Percentiles rank a stretch among this genome's conserved stretches.
Conservation (phyloP, 1,140 invertebrate genomes). For the Acyrthosiphon pisum region DNA sequence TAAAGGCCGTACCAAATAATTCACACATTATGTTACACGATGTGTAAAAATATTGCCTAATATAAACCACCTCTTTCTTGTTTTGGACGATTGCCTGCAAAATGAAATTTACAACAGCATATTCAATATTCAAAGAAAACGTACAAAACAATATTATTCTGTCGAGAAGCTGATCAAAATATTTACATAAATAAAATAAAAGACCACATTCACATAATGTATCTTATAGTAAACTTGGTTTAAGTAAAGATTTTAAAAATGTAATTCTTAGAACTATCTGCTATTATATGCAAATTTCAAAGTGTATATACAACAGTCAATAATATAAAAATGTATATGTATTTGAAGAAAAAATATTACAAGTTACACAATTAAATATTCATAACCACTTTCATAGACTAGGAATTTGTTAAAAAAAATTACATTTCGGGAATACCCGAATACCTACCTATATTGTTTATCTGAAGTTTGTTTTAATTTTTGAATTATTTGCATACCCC, state of each 20-base stretch:
- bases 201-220: background rate
- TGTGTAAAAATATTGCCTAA: constrained; percentile 53
- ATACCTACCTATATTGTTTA: background rate
- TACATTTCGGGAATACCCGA: background rate
- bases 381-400: background rate
- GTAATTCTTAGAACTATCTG: background rate
- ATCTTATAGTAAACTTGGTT: background rate
- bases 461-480: background rate
- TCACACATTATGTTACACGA: constrained; percentile 48
- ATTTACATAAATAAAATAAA: constrained; percentile 16
- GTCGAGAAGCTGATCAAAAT: background rate
- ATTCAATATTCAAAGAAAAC: constrained; percentile 39
- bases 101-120: constrained; percentile 10
- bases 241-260: background rate
- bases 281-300: background rate
- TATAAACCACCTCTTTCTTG: constrained; percentile 56
- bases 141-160: background rate
- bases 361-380: background rate
- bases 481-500: background rate
- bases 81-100: constrained; percentile 36
- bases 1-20: constrained; percentile 56
- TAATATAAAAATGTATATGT: background rate
- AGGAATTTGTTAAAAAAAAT: background rate
- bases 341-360: background rate
- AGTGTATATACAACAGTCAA: background rate